Evolutionary conservation across 35 echinoderm and acorn worm species (phyloP).

Genomic region (Acanthaster planci): DNA sequence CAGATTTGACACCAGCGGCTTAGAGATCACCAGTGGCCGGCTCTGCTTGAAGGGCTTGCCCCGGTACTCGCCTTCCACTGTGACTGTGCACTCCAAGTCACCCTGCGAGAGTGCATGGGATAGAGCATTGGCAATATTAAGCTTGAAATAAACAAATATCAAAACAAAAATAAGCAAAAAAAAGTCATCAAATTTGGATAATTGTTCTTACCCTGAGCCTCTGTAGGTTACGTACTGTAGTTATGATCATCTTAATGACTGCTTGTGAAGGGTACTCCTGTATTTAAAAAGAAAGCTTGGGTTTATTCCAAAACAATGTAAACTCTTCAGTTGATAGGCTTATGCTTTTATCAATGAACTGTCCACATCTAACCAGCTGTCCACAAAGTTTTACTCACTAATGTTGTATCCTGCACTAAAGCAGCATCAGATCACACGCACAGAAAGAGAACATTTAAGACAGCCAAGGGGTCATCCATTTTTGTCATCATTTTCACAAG

Average conservation of each 20-base stretch:
- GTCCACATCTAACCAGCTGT: not conserved
- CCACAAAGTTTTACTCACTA: not conserved
- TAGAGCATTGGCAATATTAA: too few species aligned
- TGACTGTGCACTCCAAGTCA: slow-evolving; percentile 20
- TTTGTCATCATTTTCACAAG: too few species aligned
- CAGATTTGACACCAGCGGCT: slow-evolving; percentile 46
- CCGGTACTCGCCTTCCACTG: slow-evolving; percentile 22
- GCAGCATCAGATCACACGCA: not conserved
- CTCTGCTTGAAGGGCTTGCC: not conserved
- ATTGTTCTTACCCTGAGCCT: slow-evolving; percentile 19
- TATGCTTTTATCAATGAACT: too few species aligned
- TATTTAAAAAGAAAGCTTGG: not conserved
- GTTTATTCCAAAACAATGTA: not conserved
- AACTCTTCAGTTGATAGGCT: not conserved
- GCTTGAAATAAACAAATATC: too few species aligned
- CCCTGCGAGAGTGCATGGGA: too few species aligned
- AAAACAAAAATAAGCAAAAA: not conserved
- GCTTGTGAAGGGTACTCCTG: not conserved
- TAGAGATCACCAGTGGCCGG: not conserved
- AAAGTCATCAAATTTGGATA: not conserved
- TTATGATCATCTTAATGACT: not conserved
- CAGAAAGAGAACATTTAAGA: too few species aligned
- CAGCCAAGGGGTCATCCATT: too few species aligned
- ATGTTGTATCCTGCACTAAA: not conserved
- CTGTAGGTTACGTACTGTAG: slow-evolving; percentile 32